Evolutionary conservation across 2,888 invertebrate species (phyloP), one percentile per base, ranked within the genome.

Genomic region (Pecten maximus): DNA sequence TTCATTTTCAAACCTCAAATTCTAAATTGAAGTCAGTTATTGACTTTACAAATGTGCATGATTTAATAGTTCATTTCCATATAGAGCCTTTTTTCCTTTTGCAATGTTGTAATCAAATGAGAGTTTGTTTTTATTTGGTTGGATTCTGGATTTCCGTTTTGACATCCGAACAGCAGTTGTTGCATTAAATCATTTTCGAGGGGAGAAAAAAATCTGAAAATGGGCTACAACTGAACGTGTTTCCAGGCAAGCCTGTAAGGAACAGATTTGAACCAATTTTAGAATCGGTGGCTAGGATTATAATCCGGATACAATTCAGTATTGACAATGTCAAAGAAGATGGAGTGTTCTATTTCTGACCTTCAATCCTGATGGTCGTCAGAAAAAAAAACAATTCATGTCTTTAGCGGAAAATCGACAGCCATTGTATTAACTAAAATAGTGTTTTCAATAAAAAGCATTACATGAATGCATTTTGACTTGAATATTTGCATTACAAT

Each of bases 51-150:
- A 74, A 74, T 35, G 74, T 74, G 74, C 12, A 74, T 74, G 74
- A 74, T 74, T 74, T 74, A 74, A 74, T 74, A 74, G 74, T 74
- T 74, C 74, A 74, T 74, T 74, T 74, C 74, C 74, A 74, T 74
- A 74, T 35, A 74, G 35, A 35, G 74, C 28, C 35, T 74, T 54
- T 44, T 54, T 74, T 74, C 0, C 74, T 74, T 74, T 35, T 35
- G 8, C 19, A 74, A 74, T 74, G 35, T 35, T 35, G 74, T 74
- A 74, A 74, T 74, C 74, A 74, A 74, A 74, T 74, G 74, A 74
- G 74, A 35, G 74, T 74, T 74, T 74, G 74, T 74, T 74, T 74
- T 74, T 74, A 74, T 74, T 60, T 35, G 10, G 35, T 35, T 28
- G 74, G 74, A 28, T 74, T 35, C 16, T 28, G 74, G 74, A 23